phyloP scores from a whole-genome alignment of 2,113 vertebrate species.

The Gavialis gangeticus region DNA sequence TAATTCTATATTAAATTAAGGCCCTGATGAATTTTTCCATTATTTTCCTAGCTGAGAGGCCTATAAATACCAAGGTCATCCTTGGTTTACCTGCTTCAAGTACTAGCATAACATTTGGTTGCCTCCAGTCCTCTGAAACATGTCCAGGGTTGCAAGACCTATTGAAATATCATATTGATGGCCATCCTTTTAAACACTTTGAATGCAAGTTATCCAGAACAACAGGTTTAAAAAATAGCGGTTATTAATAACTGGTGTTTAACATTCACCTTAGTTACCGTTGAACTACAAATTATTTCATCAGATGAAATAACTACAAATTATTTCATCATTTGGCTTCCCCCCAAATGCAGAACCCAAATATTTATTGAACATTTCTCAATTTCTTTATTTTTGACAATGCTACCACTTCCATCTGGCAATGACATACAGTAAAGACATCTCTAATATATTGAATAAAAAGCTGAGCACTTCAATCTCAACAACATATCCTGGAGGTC shows the following conservation, averaged over 20 bases:
- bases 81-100: too few species aligned
- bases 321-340: background rate
- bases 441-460: conserved; percentile 53
- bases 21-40: too few species aligned
- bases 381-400: conserved; percentile 24
- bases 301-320: background rate
- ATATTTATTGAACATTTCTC: conserved; percentile 34
- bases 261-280: background rate
- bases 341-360: background rate
- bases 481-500: conserved; percentile 66
- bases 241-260: conserved; percentile 38
- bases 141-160: too few species aligned
- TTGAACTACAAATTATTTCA: background rate
- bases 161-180: too few species aligned
- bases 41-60: too few species aligned
- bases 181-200: too few species aligned
- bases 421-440: conserved; percentile 40
- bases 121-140: too few species aligned
- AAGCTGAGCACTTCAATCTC: conserved; percentile 53
- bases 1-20: too few species aligned
- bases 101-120: too few species aligned
- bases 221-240: conserved; percentile 10
- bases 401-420: conserved; percentile 33
- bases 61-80: too few species aligned
- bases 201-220: too few species aligned